Evolutionary conservation across 53 echinoderm and acorn worm species (phyloP).

Genomic region (Echinarachnius parma): DNA sequence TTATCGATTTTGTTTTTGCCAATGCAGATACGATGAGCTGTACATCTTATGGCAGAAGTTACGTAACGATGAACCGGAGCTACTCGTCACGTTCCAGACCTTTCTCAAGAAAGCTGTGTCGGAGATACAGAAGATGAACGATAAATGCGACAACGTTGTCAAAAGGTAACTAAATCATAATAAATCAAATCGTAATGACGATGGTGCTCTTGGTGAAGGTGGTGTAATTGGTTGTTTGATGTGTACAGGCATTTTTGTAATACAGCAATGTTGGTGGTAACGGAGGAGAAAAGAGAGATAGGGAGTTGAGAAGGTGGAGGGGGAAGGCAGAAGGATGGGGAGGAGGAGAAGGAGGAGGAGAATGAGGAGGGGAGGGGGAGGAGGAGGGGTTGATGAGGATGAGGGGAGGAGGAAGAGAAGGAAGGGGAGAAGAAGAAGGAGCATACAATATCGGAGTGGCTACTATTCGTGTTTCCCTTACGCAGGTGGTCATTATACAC

Average conservation of each 20-base stretch:
- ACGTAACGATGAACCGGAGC: slow-evolving; percentile 81
- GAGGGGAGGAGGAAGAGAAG: too few species aligned
- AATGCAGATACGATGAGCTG: slow-evolving; percentile 82
- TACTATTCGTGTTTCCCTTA: too few species aligned
- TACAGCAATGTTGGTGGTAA: too few species aligned
- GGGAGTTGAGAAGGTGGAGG: background rate
- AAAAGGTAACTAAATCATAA: slow-evolving; percentile 61
- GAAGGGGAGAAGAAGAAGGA: too few species aligned
- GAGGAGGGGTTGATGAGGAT: background rate
- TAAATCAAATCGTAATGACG: too few species aligned
- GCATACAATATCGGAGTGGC: too few species aligned
- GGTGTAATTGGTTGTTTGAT: background rate
- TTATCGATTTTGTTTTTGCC: background rate
- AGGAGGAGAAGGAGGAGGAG: background rate
- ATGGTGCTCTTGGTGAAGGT: background rate
- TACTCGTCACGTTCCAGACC: slow-evolving; percentile 79
- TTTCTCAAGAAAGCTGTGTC: slow-evolving; percentile 78
- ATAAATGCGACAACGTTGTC: slow-evolving; percentile 69
- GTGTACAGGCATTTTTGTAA: too few species aligned
- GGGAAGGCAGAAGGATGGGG: background rate
- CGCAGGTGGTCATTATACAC: too few species aligned
- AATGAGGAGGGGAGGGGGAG: background rate
- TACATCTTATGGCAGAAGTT: slow-evolving; percentile 90
- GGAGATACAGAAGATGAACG: slow-evolving; percentile 66
- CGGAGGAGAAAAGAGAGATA: background rate